phyloP scores from a whole-genome alignment of 2,888 invertebrate species.

The Julus scandinavius region DNA sequence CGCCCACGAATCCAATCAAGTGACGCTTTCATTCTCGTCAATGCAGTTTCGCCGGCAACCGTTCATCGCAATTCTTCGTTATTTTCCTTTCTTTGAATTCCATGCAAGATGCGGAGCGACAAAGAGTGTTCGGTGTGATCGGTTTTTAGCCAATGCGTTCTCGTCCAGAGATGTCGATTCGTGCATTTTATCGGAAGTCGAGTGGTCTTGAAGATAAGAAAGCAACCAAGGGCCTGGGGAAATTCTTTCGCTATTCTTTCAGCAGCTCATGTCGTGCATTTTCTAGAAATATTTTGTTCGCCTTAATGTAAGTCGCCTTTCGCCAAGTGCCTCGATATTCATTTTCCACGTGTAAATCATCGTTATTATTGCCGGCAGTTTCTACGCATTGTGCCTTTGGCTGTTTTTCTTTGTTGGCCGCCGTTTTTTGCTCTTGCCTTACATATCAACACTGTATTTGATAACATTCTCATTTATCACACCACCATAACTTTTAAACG shows the following conservation, averaged over 20 bases:
- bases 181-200: background rate
- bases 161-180: background rate
- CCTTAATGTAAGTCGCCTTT: slow-evolving; percentile 26
- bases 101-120: background rate
- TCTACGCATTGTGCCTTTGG: slow-evolving; percentile 19
- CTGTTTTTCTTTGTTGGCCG: slow-evolving; percentile 12
- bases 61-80: background rate
- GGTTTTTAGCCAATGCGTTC: background rate
- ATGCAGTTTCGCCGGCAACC: background rate
- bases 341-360: background rate
- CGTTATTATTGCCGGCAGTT: background rate
- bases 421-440: background rate
- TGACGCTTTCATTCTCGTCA: background rate
- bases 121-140: background rate
- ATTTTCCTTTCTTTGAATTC: background rate
- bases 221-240: background rate
- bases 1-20: slow-evolving; percentile 37
- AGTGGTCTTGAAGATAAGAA: background rate
- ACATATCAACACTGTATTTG: background rate
- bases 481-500: background rate
- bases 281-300: background rate
- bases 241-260: background rate
- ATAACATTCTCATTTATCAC: slow-evolving; percentile 5
- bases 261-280: slow-evolving; percentile 1
- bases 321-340: background rate